phyloP scores from a whole-genome alignment of 2,888 invertebrate genomes.

The Furcula furcula region DNA sequence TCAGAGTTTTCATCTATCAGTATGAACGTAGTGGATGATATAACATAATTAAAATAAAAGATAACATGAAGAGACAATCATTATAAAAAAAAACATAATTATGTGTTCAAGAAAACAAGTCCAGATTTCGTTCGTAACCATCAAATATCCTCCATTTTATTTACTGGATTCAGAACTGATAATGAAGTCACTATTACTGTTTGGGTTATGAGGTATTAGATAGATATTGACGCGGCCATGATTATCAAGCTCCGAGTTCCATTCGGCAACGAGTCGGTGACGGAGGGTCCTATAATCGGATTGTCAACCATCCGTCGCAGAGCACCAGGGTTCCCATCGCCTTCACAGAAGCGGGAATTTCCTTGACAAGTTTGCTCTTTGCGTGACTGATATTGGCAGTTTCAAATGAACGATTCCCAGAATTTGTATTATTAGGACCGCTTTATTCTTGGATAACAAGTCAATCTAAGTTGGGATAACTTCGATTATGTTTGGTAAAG shows the following conservation, averaged over 20 bases:
- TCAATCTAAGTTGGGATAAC: background rate
- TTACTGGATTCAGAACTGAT: too few species aligned
- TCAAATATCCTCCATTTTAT: too few species aligned
- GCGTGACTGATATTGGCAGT: background rate
- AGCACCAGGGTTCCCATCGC: constrained; percentile 14
- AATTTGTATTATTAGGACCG: background rate
- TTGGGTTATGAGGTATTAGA: constrained; percentile 20
- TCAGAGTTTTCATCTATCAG: too few species aligned
- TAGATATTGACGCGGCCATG: constrained; percentile 38
- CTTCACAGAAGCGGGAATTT: constrained; percentile 11
- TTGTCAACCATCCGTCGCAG: constrained; percentile 33
- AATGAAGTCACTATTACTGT: too few species aligned
- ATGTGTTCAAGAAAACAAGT: too few species aligned
- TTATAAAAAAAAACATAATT: too few species aligned
- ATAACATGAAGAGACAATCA: too few species aligned
- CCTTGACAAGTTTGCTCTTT: background rate
- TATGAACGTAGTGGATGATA: too few species aligned
- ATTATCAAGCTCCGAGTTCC: constrained; percentile 39
- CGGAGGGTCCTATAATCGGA: constrained; percentile 47
- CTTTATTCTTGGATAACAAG: background rate
- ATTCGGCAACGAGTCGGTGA: constrained; percentile 29
- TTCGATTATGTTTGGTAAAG: background rate
- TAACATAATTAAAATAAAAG: too few species aligned
- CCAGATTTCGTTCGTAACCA: too few species aligned
- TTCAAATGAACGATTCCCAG: background rate